Percentiles rank a stretch among this genome's conserved stretches.
Evolutionary conservation across 1,140 invertebrate genomes (phyloP).

Genomic region (Meloidogyne hapla): DNA sequence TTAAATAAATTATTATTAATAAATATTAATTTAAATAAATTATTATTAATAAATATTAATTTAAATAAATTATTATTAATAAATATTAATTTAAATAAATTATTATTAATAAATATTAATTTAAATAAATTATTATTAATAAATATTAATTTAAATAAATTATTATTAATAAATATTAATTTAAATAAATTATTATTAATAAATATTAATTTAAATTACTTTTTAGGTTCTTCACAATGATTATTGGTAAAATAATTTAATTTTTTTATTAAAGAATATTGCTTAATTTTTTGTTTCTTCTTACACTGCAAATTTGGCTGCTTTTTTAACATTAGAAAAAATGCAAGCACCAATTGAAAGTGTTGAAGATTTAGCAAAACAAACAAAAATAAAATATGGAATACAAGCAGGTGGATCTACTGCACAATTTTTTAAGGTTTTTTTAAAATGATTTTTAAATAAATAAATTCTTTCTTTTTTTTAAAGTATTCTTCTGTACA

Average conservation of each 20-base stretch:
- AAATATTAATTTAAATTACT: neutral
- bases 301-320: slow-evolving; percentile 94
- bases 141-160: neutral
- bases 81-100: neutral
- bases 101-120: neutral
- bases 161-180: neutral
- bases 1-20: too few species aligned
- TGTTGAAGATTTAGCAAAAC: slow-evolving; percentile 84
- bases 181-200: neutral
- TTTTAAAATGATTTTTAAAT: neutral
- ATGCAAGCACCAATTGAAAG: slow-evolving; percentile 92
- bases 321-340: slow-evolving; percentile 84
- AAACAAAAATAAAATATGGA: slow-evolving; percentile 93
- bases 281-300: slow-evolving; percentile 72
- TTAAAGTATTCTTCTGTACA: slow-evolving; percentile 76
- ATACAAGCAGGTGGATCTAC: slow-evolving; percentile 82
- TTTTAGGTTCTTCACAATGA: slow-evolving; percentile 91
- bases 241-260: slow-evolving; percentile 71
- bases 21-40: neutral
- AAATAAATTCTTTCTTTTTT: neutral
- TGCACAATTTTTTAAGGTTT: slow-evolving; percentile 86
- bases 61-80: too few species aligned
- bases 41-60: neutral
- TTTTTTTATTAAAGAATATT: neutral
- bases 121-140: too few species aligned